Conservation (phyloP, 2,888 invertebrate genomes). For the Ceramica pisi region DNA sequence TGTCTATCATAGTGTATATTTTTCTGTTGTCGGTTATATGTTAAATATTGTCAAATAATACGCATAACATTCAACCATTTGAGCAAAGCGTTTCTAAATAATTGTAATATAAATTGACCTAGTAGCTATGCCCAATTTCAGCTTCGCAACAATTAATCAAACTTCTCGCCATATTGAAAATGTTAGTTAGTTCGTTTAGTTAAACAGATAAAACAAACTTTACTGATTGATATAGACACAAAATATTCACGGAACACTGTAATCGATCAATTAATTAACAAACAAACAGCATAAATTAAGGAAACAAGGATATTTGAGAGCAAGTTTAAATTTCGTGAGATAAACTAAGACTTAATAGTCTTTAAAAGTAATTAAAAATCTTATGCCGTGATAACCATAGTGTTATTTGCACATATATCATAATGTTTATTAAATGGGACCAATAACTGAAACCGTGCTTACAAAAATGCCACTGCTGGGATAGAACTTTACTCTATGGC, state of each 20-base stretch:
- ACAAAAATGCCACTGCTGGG: background rate
- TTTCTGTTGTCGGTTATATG: background rate
- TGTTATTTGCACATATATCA: background rate
- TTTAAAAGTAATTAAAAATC: background rate
- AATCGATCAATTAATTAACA: slow-evolving; percentile 61
- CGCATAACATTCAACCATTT: slow-evolving; percentile 21
- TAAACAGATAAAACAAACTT: slow-evolving; percentile 53
- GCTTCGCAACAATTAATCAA: slow-evolving; percentile 44
- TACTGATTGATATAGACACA: slow-evolving; percentile 55
- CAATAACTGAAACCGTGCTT: background rate
- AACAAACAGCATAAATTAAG: slow-evolving; percentile 53
- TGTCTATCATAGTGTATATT: background rate
- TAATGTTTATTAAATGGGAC: background rate
- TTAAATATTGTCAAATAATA: slow-evolving; percentile 50
- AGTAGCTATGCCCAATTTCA: slow-evolving; percentile 19
- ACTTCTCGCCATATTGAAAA: slow-evolving; percentile 44
- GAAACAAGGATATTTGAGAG: slow-evolving; percentile 37
- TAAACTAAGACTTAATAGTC: slow-evolving; percentile 4
- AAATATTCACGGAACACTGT: slow-evolving; percentile 55
- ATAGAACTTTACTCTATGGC: background rate
- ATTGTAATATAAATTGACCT: slow-evolving; percentile 13
- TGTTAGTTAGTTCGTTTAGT: slow-evolving; percentile 38
- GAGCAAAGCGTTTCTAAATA: slow-evolving; percentile 38
- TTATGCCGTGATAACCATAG: background rate
- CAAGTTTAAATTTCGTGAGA: slow-evolving; percentile 24